Percentiles rank a stretch among this genome's conserved stretches.
Conservation (phyloP, 2,888 invertebrate species). For the Drosophila pseudotakahashii region DNA sequence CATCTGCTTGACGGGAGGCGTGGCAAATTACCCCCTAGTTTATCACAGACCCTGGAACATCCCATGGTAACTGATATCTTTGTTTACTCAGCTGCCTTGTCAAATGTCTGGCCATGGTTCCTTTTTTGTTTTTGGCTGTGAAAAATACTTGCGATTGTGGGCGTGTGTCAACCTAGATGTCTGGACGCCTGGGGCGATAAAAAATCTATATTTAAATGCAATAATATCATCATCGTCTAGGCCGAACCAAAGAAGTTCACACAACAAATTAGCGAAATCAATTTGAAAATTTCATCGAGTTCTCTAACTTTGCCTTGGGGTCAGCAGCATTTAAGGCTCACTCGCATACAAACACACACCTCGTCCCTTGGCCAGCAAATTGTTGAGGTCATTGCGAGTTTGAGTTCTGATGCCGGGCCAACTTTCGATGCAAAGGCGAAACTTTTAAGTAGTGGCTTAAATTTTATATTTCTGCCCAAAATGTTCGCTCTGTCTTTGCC, state of each 20-base stretch:
- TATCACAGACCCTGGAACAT: conserved; percentile 17
- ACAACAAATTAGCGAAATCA: conserved; percentile 48
- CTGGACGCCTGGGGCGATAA: not conserved
- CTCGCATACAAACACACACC: conserved; percentile 8
- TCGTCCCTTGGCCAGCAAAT: conserved; percentile 32
- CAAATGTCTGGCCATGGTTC: conserved; percentile 21
- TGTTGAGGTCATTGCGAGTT: conserved; percentile 60
- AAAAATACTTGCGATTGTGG: conserved; percentile 20
- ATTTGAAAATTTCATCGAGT: conserved; percentile 36
- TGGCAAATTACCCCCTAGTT: conserved; percentile 25
- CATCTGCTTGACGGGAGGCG: conserved; percentile 25
- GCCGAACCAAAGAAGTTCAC: conserved; percentile 18
- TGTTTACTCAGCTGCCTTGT: conserved; percentile 48
- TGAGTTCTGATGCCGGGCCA: conserved; percentile 40
- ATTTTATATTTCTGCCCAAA: conserved; percentile 47
- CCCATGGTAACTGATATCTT: conserved; percentile 53
- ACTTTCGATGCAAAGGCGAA: conserved; percentile 51
- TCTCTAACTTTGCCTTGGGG: conserved; percentile 24
- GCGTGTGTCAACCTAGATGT: conserved; percentile 12
- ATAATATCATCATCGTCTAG: conserved; percentile 23
- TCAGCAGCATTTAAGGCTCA: conserved; percentile 39
- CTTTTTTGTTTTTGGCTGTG: conserved; percentile 16
- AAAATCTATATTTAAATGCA: conserved; percentile 31
- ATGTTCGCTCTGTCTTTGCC: not conserved
- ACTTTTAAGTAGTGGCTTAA: conserved; percentile 54